A percentile compares a stretch with the other conserved stretches of the same genome.
These are phyloP conservation scores for Picus viridis DNA, from an alignment of 2,797 vertebrate species.

Conservation along the genomic window DNA sequence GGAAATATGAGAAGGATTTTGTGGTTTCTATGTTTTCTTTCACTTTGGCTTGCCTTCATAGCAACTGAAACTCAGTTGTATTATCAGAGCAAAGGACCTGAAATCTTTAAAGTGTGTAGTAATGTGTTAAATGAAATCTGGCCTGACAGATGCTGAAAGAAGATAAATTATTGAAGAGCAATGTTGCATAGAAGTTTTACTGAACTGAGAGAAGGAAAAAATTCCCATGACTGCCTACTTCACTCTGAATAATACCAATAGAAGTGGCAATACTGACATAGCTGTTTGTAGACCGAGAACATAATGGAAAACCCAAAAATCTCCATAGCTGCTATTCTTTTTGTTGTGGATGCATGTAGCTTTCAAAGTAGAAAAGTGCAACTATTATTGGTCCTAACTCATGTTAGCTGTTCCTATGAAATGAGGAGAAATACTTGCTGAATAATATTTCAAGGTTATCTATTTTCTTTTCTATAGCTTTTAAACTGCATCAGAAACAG, in stretches of 20 bases:
- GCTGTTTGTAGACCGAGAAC: constrained; percentile 34
- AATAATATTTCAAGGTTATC: background rate
- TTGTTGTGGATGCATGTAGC: background rate
- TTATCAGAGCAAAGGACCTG: constrained; percentile 13
- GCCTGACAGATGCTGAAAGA: constrained; percentile 67
- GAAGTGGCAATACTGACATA: background rate
- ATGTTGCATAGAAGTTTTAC: constrained; percentile 60
- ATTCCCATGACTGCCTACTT: constrained; percentile 59
- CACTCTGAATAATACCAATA: constrained; percentile 22
- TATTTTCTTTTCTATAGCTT: background rate
- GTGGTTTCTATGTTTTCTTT: background rate
- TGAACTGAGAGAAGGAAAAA: constrained; percentile 40
- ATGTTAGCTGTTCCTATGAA: background rate
- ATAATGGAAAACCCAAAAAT: constrained; percentile 32
- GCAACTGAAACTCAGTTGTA: too few species aligned
- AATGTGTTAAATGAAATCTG: constrained; percentile 67
- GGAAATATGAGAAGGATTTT: background rate
- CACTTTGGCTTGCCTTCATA: background rate
- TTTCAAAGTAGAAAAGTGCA: background rate
- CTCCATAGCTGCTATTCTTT: background rate
- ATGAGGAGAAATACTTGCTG: background rate
- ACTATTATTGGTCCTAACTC: background rate
- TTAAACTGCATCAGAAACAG: background rate
- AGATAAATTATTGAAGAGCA: constrained; percentile 72
- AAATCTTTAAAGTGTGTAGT: constrained; percentile 48